These are phyloP conservation scores for Apodemus agrarius DNA, from an alignment of 2,797 vertebrate genomes.

Conservation along the genomic window DNA sequence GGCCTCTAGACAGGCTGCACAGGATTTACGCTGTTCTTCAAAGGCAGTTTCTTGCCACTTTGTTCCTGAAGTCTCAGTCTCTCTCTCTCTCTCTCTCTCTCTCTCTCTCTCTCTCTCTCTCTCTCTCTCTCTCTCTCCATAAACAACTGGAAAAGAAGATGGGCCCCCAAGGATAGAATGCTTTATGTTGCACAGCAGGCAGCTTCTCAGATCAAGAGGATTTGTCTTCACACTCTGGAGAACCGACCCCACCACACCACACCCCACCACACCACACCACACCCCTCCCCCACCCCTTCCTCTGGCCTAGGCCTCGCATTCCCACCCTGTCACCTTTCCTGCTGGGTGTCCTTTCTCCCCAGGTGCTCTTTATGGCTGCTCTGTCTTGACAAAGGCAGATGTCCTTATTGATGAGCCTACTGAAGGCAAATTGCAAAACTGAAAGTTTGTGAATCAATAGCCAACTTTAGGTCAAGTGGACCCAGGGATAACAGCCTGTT, in stretches of 20 bases:
- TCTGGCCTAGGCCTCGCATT: neutral
- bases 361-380: neutral
- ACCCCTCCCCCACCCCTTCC: no score
- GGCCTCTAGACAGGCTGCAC: constrained; percentile 31
- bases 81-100: no score
- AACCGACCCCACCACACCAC: neutral
- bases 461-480: neutral
- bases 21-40: constrained; percentile 54
- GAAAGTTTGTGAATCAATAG: neutral
- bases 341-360: neutral
- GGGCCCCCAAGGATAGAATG: neutral
- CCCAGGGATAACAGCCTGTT: neutral
- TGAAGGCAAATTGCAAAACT: neutral
- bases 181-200: neutral
- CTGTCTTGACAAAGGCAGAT: neutral
- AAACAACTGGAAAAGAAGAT: neutral
- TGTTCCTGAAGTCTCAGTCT: constrained; percentile 57
- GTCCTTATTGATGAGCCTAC: neutral
- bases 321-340: neutral
- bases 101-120: no score
- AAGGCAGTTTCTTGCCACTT: constrained; percentile 43
- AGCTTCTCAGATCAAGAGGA: constrained; percentile 6
- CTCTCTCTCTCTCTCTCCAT: constrained; percentile 1
- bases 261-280: no score
- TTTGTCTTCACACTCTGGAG: neutral